phyloP scores from a whole-genome alignment of 2,888 invertebrate species.

The Epinotia bilunana region DNA sequence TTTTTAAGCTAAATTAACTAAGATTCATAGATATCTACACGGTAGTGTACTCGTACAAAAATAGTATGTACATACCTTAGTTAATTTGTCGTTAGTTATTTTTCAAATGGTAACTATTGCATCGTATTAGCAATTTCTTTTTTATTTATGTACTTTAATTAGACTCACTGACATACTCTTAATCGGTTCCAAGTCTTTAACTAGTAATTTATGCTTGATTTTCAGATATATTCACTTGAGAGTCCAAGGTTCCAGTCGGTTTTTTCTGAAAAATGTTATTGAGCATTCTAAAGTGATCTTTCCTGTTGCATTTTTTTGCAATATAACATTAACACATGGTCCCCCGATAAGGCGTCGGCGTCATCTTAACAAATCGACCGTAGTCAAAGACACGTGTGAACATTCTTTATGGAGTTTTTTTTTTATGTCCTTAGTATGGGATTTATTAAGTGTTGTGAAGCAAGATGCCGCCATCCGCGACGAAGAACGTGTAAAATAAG shows the following conservation, averaged over 20 bases:
- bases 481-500: conserved; percentile 7
- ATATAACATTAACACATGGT: conserved; percentile 34
- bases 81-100: too few species aligned
- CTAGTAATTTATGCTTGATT: not conserved
- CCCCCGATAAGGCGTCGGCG: conserved; percentile 38
- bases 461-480: conserved; percentile 27
- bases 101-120: too few species aligned
- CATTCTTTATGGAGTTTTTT: conserved; percentile 28
- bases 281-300: conserved; percentile 16
- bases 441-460: conserved; percentile 36
- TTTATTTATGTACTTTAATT: too few species aligned
- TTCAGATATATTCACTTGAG: not conserved
- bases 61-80: too few species aligned
- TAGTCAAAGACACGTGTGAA: conserved; percentile 40
- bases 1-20: too few species aligned
- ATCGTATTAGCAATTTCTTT: too few species aligned
- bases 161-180: not conserved
- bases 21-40: too few species aligned
- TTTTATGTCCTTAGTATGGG: conserved; percentile 25
- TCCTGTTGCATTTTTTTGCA: conserved; percentile 30
- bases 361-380: conserved; percentile 43
- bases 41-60: too few species aligned
- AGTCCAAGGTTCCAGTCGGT: too few species aligned
- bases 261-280: not conserved
- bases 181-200: not conserved